These are phyloP conservation scores for Cavia porcellus DNA, from an alignment of 2,113 vertebrate species.

Conservation along the genomic window DNA sequence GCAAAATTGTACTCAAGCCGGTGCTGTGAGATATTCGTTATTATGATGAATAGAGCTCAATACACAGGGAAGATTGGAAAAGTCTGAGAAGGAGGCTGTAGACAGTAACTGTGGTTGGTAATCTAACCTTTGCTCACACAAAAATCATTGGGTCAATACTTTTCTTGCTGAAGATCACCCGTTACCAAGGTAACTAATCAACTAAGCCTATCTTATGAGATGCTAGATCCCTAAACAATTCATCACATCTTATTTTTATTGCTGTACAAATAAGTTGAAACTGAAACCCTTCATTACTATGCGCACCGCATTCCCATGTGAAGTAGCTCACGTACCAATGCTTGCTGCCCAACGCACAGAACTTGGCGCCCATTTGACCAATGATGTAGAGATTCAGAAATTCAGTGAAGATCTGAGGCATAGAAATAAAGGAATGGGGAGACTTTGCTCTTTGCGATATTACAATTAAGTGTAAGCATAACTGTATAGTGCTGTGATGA, in stretches of 20 bases:
- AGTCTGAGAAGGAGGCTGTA: not conserved
- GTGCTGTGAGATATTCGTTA: not conserved
- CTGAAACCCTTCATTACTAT: not conserved
- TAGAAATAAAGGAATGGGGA: not conserved
- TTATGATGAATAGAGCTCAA: not conserved
- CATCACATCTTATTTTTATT: not conserved
- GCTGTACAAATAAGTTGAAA: not conserved
- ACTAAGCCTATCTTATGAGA: not conserved
- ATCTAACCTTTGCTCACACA: not conserved
- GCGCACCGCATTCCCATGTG: not conserved
- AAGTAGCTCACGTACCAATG: too few relatives aligned
- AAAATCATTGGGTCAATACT: not conserved
- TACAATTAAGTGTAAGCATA: not conserved
- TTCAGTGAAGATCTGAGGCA: not conserved
- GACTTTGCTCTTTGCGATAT: not conserved
- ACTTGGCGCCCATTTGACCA: not conserved
- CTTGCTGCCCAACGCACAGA: not conserved
- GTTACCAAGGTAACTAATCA: constrained; percentile 39
- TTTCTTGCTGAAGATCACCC: not conserved
- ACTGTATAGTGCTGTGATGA: not conserved
- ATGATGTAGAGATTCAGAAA: not conserved
- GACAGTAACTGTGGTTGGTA: not conserved
- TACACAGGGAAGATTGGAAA: not conserved
- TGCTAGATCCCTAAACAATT: not conserved
- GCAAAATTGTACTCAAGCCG: constrained; percentile 13